These are phyloP conservation scores for Heliconius himera DNA, from an alignment of 1,140 invertebrate species.

Conservation along the genomic window DNA sequence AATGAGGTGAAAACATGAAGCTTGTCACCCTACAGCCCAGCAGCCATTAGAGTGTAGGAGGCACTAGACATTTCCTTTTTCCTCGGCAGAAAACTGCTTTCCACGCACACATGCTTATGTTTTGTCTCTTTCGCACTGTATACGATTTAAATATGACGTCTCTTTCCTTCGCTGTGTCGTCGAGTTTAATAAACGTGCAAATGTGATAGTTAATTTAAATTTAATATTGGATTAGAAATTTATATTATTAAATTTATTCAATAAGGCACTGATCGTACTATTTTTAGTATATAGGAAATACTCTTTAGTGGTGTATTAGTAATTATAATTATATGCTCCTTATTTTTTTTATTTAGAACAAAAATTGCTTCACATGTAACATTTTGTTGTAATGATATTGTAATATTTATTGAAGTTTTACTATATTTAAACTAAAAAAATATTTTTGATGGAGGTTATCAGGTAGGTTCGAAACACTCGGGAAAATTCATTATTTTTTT, in stretches of 20 bases:
- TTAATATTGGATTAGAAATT: constrained; percentile 21
- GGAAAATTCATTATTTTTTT: no score
- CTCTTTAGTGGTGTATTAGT: no score
- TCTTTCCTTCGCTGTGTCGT: constrained; percentile 4
- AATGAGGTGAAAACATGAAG: constrained; percentile 2
- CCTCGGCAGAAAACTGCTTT: constrained; percentile 43
- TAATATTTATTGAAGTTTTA: neutral
- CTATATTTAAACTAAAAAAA: no score
- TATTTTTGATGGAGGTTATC: no score
- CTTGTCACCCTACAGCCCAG: constrained; percentile 32
- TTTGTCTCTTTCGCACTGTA: constrained; percentile 10
- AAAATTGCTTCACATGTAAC: neutral
- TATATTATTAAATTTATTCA: constrained; percentile 13
- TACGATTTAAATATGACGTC: neutral
- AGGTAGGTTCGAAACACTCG: no score
- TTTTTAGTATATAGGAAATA: neutral
- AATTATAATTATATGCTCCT: no score
- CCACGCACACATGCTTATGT: constrained; percentile 29
- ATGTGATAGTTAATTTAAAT: constrained; percentile 17
- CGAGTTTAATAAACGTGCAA: constrained; percentile 11
- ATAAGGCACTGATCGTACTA: neutral
- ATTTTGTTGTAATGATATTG: neutral
- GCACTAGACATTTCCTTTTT: constrained; percentile 38
- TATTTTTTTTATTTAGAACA: neutral
- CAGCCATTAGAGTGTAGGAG: constrained; percentile 36